Conservation (phyloP, 2,797 vertebrate genomes). For the Falco naumanni region DNA sequence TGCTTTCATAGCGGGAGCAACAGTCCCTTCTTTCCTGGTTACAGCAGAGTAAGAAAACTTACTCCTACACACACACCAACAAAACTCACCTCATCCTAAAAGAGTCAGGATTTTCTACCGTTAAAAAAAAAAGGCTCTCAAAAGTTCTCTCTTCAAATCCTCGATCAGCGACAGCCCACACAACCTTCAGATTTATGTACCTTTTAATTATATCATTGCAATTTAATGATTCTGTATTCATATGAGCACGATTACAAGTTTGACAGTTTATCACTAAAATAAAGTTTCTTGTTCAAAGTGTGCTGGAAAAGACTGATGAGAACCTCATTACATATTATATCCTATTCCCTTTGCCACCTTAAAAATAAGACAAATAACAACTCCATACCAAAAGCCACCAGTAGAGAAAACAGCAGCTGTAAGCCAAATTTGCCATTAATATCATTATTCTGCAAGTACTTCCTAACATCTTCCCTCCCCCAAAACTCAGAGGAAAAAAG, state of each 20-base stretch:
- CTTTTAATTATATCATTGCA: not conserved
- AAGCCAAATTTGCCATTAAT: not conserved
- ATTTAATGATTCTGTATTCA: not conserved
- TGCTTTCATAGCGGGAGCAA: accelerated
- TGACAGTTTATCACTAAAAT: not conserved
- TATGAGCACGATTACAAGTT: not conserved
- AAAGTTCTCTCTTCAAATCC: not conserved
- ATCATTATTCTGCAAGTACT: not conserved
- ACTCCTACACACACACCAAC: no score
- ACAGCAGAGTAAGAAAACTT: not conserved
- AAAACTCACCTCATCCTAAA: not conserved
- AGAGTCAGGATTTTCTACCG: not conserved
- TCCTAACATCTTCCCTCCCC: not conserved
- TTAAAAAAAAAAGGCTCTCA: not conserved
- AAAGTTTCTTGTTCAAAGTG: not conserved
- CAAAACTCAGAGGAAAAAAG: not conserved
- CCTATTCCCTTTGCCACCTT: not conserved
- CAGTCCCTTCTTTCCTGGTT: not conserved
- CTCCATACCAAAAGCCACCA: not conserved
- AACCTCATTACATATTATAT: not conserved
- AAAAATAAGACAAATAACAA: not conserved
- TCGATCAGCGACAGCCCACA: not conserved
- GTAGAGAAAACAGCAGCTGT: not conserved
- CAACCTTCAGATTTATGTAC: not conserved
- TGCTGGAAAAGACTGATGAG: not conserved